Percentiles rank a stretch among this genome's conserved stretches.
These are phyloP conservation scores for Octodonta nipae DNA, from an alignment of 2,888 invertebrate species.

Conservation along the genomic window DNA sequence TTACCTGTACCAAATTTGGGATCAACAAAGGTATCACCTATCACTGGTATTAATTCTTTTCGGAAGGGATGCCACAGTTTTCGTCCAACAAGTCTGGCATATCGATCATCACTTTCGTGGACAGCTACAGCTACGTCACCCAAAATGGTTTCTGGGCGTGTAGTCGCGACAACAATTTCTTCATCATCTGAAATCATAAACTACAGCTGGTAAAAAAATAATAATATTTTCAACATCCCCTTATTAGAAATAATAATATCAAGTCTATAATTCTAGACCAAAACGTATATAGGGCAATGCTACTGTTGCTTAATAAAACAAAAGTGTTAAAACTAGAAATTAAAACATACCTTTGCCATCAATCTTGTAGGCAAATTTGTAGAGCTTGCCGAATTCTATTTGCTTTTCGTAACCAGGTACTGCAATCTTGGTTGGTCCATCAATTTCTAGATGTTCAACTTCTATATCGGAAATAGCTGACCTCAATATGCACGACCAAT, in stretches of 20 bases:
- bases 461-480: slow-evolving; percentile 99
- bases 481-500: slow-evolving; percentile 94
- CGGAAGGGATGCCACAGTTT: slow-evolving; percentile 78
- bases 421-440: slow-evolving; percentile 68
- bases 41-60: slow-evolving; percentile 68
- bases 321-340: background rate
- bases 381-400: slow-evolving; percentile 86
- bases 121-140: slow-evolving; percentile 98
- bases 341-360: slow-evolving; percentile 38
- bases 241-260: too few relatives aligned
- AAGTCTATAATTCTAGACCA: too few relatives aligned
- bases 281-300: too few relatives aligned
- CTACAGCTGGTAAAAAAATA: too few relatives aligned
- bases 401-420: slow-evolving; percentile 81
- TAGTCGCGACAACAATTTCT: slow-evolving; percentile 88
- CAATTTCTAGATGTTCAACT: slow-evolving; percentile 85
- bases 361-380: slow-evolving; percentile 81
- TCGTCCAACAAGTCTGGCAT: slow-evolving; percentile 60
- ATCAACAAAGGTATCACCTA: slow-evolving; percentile 90
- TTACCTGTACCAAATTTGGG: slow-evolving; percentile 86
- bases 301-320: too few relatives aligned
- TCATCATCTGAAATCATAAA: too few relatives aligned
- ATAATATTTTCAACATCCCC: too few relatives aligned
- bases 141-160: slow-evolving; percentile 95
- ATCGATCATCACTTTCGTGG: slow-evolving; percentile 80